These are phyloP conservation scores for Pimpla rufipes DNA, from an alignment of 2,888 invertebrate genomes.

Conservation along the genomic window DNA sequence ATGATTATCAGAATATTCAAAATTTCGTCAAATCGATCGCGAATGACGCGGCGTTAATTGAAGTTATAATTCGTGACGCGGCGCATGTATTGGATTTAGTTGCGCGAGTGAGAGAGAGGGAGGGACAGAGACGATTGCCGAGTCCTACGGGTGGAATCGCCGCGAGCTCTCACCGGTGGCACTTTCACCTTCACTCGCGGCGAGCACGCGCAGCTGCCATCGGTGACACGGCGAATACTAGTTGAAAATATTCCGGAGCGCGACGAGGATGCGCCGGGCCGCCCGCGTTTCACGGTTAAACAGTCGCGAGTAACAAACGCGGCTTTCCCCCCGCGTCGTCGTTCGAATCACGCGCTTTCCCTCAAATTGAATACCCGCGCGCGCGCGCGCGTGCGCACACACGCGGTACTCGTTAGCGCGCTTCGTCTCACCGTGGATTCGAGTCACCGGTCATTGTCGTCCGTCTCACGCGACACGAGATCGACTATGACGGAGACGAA, in stretches of 20 bases:
- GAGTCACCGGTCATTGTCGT: constrained; percentile 7
- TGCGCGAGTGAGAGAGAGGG: constrained; percentile 14
- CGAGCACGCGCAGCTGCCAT: constrained; percentile 27
- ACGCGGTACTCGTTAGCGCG: background rate
- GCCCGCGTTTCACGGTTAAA: constrained; percentile 27
- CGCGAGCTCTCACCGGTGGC: constrained; percentile 64
- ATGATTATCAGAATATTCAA: too few species aligned
- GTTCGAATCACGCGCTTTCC: constrained; percentile 18
- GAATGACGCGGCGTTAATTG: background rate
- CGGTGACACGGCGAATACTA: constrained; percentile 34
- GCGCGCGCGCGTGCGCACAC: background rate
- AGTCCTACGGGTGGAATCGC: constrained; percentile 9
- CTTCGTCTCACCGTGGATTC: background rate
- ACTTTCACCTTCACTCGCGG: constrained; percentile 62
- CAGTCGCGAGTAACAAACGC: constrained; percentile 31
- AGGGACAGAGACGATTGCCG: constrained; percentile 11
- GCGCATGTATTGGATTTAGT: constrained; percentile 31
- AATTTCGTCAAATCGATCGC: too few species aligned
- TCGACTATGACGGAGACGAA: background rate
- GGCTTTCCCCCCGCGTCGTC: constrained; percentile 29
- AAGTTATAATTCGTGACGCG: constrained; percentile 15
- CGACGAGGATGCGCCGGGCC: constrained; percentile 16
- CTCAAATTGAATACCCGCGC: background rate
- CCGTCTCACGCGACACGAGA: background rate
- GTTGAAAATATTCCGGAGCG: constrained; percentile 42